These are phyloP conservation scores for human (Homo sapiens) DNA, from an alignment of 2,113 vertebrate species.

Conservation along the genomic window DNA sequence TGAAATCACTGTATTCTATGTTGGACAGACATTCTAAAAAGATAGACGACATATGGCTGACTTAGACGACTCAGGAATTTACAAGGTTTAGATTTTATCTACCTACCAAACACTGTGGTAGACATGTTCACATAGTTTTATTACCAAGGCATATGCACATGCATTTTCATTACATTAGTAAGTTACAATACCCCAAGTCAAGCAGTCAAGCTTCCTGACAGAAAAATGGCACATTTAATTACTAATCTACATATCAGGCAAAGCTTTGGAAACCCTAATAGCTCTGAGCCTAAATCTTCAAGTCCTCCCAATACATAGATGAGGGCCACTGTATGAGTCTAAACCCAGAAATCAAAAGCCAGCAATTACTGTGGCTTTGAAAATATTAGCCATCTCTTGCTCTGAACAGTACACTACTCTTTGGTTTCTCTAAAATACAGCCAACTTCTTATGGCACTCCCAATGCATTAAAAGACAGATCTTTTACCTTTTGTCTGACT, in stretches of 20 bases:
- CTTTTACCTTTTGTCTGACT: constrained; percentile 46
- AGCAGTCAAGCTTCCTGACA: constrained; percentile 40
- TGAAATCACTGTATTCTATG: not conserved
- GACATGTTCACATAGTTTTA: constrained; percentile 11
- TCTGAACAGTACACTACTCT: not conserved
- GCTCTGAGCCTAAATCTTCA: constrained; percentile 14
- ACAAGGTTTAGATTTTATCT: not conserved
- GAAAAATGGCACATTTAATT: constrained; percentile 43
- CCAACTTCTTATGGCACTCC: constrained; percentile 1
- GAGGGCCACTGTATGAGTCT: not conserved
- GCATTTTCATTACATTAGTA: constrained; percentile 64
- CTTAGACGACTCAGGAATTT: constrained; percentile 47
- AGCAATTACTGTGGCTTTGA: constrained; percentile 47
- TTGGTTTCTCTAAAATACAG: not conserved
- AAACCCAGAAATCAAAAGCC: not conserved
- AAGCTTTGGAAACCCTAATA: not conserved
- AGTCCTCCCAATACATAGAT: not conserved
- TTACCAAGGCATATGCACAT: constrained; percentile 57
- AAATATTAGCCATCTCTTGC: not conserved
- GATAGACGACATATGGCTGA: constrained; percentile 36
- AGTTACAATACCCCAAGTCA: not conserved
- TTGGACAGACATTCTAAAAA: constrained; percentile 37
- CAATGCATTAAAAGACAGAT: not conserved
- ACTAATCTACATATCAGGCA: constrained; percentile 44
- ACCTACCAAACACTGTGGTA: not conserved